Evolutionary conservation across 2,113 vertebrate species (phyloP), one percentile per base, ranked within the genome.

Genomic region (Pelobates fuscus): DNA sequence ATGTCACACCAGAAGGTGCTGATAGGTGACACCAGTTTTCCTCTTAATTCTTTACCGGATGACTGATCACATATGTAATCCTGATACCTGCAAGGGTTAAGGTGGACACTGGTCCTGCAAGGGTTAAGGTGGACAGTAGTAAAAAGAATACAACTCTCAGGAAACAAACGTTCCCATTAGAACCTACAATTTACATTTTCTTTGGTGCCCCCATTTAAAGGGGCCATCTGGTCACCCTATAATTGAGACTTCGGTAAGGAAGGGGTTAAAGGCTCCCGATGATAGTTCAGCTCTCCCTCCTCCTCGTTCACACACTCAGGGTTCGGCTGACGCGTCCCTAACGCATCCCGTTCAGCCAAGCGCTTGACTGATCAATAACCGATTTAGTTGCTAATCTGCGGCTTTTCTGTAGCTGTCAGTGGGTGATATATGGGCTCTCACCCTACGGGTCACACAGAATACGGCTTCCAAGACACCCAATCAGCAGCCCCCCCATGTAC

Each of bases 341-440:
- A 77, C 73, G 73, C 73, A 77, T 77, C 73, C 65, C 65, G 73
- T 77, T 55, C 73, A 77, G 73, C 65, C 73, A 68, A 77, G 73
- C 73, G 73, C 93, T 90, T 90, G 91, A 89, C 93, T 96, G 94
- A 96, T 96, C 95, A 95, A 96, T 96, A 96, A 95, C 95, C 94
- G 95, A 96, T 96, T 96, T 96, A 96, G 94, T 94, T 96, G 94
- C 94, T 96, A 96, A 96, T 96, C 95, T 95, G 94, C 92, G 92
- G 94, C 93, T 93, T 95, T 95, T 96, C 92, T 95, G 94, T 93
- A 93, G 92, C 95, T 96, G 95, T 96, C 95, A 96, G 94, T 91
- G 92, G 88, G 92, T 96, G 95, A 96, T 96, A 93, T 95, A 96
- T 96, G 94, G 94, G 94, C 91, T 90, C 91, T 93, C 92, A 93